Percentiles rank a stretch among this genome's conserved stretches.
phyloP scores from a whole-genome alignment of 2,113 vertebrate species.

The Gnathonemus longibarbis region DNA sequence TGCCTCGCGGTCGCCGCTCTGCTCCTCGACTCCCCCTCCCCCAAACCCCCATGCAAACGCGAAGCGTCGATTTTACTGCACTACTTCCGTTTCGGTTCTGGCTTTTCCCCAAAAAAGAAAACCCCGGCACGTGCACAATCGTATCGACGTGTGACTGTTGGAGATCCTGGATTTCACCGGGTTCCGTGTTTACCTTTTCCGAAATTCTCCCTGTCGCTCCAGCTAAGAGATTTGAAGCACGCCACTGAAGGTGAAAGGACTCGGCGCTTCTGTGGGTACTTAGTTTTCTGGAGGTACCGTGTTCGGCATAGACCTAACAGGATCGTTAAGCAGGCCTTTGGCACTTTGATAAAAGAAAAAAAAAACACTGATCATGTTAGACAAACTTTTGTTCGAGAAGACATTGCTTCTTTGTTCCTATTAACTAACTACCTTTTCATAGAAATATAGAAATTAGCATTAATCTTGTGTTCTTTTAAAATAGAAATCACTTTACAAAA shows the following conservation, averaged over 20 bases:
- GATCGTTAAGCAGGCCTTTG: background rate
- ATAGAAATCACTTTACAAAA: conserved; percentile 32
- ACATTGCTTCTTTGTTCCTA: conserved; percentile 28
- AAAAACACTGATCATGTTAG: background rate
- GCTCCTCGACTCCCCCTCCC: background rate
- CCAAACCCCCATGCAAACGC: background rate
- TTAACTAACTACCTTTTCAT: conserved; percentile 29
- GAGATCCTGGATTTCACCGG: background rate
- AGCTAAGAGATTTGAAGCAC: background rate
- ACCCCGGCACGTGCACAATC: background rate
- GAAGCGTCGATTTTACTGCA: background rate
- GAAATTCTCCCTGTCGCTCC: background rate
- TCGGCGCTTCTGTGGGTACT: background rate
- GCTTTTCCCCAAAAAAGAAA: background rate
- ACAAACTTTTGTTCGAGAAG: conserved; percentile 18
- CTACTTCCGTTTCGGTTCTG: background rate
- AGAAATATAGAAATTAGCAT: conserved; percentile 33
- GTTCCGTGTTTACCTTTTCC: background rate
- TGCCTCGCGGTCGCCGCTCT: background rate
- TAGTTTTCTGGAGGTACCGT: background rate
- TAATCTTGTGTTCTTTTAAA: conserved; percentile 30
- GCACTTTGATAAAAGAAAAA: background rate
- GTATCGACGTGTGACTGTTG: background rate
- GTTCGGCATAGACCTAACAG: background rate
- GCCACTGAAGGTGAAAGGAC: background rate